Evolutionary conservation across 2,888 invertebrate species (phyloP).

Genomic region (Rugalucina vietnamica): DNA sequence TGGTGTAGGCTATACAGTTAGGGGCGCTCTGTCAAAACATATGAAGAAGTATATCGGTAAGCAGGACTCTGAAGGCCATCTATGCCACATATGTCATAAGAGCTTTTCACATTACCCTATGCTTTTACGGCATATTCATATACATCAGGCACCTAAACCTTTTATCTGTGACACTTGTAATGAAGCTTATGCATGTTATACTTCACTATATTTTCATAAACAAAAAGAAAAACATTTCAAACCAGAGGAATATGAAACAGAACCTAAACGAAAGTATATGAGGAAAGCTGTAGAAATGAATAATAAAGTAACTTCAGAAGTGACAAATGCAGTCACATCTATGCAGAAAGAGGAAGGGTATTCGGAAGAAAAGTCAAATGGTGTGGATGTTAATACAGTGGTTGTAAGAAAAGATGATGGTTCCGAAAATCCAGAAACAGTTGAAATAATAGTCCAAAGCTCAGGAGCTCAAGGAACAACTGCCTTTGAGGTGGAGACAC

Average conservation of each 20-base stretch:
- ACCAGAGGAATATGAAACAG: conserved; percentile 10
- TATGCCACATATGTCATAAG: conserved; percentile 56
- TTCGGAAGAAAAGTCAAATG: neutral
- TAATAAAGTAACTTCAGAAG: neutral
- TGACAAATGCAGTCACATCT: neutral
- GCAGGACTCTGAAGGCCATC: conserved; percentile 22
- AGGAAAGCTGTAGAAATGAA: neutral
- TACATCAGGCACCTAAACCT: conserved; percentile 53
- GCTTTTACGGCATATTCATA: conserved; percentile 51
- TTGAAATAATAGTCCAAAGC: neutral
- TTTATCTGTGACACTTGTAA: conserved; percentile 50
- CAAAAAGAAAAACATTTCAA: conserved; percentile 49
- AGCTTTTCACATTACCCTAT: conserved; percentile 51
- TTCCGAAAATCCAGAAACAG: too few relatives aligned
- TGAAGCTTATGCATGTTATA: conserved; percentile 43
- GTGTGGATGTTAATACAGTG: too few relatives aligned
- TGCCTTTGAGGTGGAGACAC: neutral
- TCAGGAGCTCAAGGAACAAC: neutral
- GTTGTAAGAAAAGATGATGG: too few relatives aligned
- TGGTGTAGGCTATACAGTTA: conserved; percentile 47
- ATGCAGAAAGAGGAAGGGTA: neutral
- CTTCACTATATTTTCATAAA: conserved; percentile 56
- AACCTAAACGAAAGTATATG: neutral
- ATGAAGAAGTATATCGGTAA: conserved; percentile 47
- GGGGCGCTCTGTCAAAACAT: conserved; percentile 54